Percentiles rank a stretch among this genome's conserved stretches.
phyloP scores from a whole-genome alignment of 1,140 invertebrate species.

The Carposina sasakii region DNA sequence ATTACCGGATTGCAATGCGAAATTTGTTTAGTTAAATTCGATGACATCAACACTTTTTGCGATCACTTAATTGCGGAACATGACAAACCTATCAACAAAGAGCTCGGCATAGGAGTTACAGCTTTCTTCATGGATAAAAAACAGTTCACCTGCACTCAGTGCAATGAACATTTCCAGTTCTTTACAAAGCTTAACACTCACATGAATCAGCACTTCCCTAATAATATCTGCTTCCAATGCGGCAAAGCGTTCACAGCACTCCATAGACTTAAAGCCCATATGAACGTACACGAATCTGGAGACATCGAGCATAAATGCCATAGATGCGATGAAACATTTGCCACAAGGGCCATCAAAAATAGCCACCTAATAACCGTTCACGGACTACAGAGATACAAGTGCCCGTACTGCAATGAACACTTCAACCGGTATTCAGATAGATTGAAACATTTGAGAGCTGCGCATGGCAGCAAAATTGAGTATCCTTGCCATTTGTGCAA shows the following conservation, averaged over 20 bases:
- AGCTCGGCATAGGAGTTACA: constrained; percentile 42
- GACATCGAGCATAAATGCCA: constrained; percentile 48
- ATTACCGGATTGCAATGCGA: constrained; percentile 43
- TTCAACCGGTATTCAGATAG: constrained; percentile 68
- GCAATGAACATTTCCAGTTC: constrained; percentile 42
- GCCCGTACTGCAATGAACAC: constrained; percentile 65
- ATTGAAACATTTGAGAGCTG: constrained; percentile 59
- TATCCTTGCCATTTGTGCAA: constrained; percentile 59
- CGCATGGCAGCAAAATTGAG: constrained; percentile 50
- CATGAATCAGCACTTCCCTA: constrained; percentile 59
- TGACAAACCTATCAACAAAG: constrained; percentile 37
- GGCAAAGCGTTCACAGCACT: constrained; percentile 52
- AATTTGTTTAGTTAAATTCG: constrained; percentile 34
- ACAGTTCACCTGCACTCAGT: constrained; percentile 45
- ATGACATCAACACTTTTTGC: constrained; percentile 37
- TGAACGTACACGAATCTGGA: constrained; percentile 40
- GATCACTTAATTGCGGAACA: constrained; percentile 44
- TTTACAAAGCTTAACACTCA: constrained; percentile 60
- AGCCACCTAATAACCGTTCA: constrained; percentile 41
- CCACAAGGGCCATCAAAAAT: constrained; percentile 33
- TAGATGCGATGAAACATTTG: constrained; percentile 50
- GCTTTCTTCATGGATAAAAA: constrained; percentile 43
- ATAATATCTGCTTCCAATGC: constrained; percentile 58
- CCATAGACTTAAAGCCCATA: constrained; percentile 46
- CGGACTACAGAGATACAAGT: constrained; percentile 45